Percentiles rank a stretch among this genome's conserved stretches.
phyloP scores from a whole-genome alignment of 2,888 invertebrate species.

The Orthonevra nobilis region DNA sequence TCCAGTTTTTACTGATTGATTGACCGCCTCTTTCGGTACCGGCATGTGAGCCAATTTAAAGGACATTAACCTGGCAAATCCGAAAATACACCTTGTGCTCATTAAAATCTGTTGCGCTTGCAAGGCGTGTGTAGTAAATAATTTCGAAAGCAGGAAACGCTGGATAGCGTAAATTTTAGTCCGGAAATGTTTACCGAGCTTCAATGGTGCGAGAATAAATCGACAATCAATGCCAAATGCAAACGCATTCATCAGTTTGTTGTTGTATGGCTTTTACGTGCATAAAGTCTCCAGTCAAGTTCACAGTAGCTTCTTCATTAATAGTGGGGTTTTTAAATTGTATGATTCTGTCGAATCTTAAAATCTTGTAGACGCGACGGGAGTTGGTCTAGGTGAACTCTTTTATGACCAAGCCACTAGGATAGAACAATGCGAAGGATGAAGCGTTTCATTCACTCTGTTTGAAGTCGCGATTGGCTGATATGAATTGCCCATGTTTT shows the following conservation, averaged over 20 bases:
- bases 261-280: neutral
- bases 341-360: too few relatives aligned
- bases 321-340: too few relatives aligned
- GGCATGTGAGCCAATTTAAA: constrained; percentile 21
- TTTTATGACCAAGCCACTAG: too few relatives aligned
- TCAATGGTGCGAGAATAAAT: neutral
- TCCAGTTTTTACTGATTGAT: neutral
- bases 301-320: too few relatives aligned
- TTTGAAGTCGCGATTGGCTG: too few relatives aligned
- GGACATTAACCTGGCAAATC: constrained; percentile 8
- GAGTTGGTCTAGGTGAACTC: too few relatives aligned
- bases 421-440: too few relatives aligned
- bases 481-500: too few relatives aligned
- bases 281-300: too few relatives aligned
- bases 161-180: neutral
- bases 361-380: too few relatives aligned
- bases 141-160: constrained; percentile 1
- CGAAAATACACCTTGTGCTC: constrained; percentile 19
- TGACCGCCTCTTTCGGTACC: neutral
- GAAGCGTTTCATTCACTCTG: too few relatives aligned
- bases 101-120: too few relatives aligned
- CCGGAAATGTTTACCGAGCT: neutral
- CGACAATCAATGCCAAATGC: neutral
- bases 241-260: neutral
- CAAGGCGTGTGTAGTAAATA: neutral